Evolutionary conservation across 2,113 vertebrate genomes (phyloP), one percentile per base, ranked within the genome.

Genomic region (Micronisus gabar): DNA sequence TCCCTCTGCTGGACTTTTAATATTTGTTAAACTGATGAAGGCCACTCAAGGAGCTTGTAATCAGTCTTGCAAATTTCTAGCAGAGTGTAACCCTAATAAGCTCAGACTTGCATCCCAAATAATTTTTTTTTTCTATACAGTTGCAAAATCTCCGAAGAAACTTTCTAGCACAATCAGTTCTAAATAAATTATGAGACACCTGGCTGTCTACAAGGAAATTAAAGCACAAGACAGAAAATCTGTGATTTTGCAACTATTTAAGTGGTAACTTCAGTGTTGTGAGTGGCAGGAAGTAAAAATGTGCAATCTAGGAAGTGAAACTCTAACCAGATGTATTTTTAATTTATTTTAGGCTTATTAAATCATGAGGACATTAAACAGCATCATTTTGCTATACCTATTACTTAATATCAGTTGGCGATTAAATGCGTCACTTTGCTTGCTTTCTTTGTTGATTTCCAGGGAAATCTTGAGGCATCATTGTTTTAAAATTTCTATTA

Each of bases 11-110:
- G 79, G 45, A 61, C 67, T 93, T 95, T 22, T 90, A 86, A 80
- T 67, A 66, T 50, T 55, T 88, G 74, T 58, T 88, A 86, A 86
- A 93, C n/a, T 97, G n/a, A 83, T 93, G 41, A 81, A 96, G 59
- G 29, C 55, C 55, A 62, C 34, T 93, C 32, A 95, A 96, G 70
- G 61, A 89, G 26, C 26, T 88, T 90, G 59, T 30, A 93, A 96
- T 95, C 82, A 88, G 79, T 88, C 75, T 81, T 90, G 38, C 55
- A 96, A 70, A 71, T 83, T 90, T 88, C 66, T 84, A 79, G 47
- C 34, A 87, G 56, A 72, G 2, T 79, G 12, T 43, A 89, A 47
- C 16, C 32, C 61, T 94, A 81, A 88, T 70, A 92, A 86, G 6
- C 50, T 63, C 85, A 90, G 58, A 70, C 86, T 80, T 86, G 41